Base-by-base conservation (phyloP, 2,888 invertebrate species). In the Octonoba sinensis region DNA sequence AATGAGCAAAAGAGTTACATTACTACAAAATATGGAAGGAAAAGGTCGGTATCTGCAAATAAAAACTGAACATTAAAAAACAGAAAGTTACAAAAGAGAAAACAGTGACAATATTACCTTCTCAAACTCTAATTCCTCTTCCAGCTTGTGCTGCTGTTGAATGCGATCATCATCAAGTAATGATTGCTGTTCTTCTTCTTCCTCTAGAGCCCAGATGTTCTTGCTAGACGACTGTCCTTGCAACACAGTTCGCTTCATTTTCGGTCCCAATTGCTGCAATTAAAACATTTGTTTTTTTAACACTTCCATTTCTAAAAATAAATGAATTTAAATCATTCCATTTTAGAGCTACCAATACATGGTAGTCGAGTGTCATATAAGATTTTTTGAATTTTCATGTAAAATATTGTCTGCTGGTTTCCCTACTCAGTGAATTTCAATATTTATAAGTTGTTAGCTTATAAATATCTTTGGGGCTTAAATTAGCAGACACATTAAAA, bases 181-280 rank as follows among this genome's bases (percentile, higher is more conserved):
- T n/a, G 83, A 82, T 22, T 88, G 87, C 3, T 87, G 85, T 57
- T 88, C 88, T 86, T 88, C 87, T 86, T 89, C 84, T 86, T 89
- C 87, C 84, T 89, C 77, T 89, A 90, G 65, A 91, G 91, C 62
- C 81, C 84, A 81, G 1, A 74, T 64, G 62, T 70, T 82, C 49
- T 24, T 69, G n/a, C 67, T 56, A 1, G 62, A 8, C 20, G 54
- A 51, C 44, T 57, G 75, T 15, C 22, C 49, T 12, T 64, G 69
- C 22, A 76, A 6, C 67, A 66, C 47, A 12, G 76, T 72, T 18
- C 76, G 82, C 36, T 72, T 82, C 82, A 82, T 82, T 20, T 82
- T 82, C 1, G 82, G 82, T 27, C 69, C 82, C n/a, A 82, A 60
- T 72, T 76, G 76, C 82, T 82, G 13, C 16, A 67, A 67, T 13